phyloP scores from a whole-genome alignment of 1,140 invertebrate genomes.

The Branchinecta lynchi region DNA sequence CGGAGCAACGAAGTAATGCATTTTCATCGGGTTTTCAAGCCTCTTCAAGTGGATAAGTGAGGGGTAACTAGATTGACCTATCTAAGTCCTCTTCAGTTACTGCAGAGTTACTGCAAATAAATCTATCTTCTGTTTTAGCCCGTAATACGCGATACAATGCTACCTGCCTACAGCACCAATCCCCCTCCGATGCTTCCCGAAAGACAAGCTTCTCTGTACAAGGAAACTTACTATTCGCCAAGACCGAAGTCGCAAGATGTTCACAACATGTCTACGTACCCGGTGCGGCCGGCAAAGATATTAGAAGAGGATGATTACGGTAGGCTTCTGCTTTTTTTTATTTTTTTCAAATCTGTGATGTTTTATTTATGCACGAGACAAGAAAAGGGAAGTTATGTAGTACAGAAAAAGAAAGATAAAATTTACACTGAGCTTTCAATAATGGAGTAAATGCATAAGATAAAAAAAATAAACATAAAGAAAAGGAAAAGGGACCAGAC shows the following conservation, averaged over 20 bases:
- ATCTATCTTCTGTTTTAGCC: not conserved
- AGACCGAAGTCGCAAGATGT: not conserved
- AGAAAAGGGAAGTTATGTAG: too few relatives aligned
- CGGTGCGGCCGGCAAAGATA: not conserved
- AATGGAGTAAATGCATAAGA: too few relatives aligned
- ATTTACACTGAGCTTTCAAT: too few relatives aligned
- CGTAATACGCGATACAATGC: not conserved
- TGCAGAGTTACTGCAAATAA: not conserved
- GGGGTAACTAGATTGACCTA: not conserved
- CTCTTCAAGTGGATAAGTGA: not conserved
- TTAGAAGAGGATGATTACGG: not conserved
- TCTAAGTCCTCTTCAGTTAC: not conserved
- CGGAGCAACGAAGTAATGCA: too few relatives aligned
- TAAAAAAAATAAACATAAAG: too few relatives aligned
- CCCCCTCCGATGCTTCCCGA: not conserved
- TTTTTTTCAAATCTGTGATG: too few relatives aligned
- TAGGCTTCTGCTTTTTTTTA: not conserved
- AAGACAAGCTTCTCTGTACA: not conserved
- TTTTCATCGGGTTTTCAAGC: too few relatives aligned
- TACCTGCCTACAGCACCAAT: slow-evolving; percentile 2
- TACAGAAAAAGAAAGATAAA: too few relatives aligned
- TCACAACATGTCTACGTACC: not conserved
- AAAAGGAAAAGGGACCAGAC: too few relatives aligned
- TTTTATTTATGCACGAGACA: too few relatives aligned
- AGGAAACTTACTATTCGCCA: not conserved